These are phyloP conservation scores for Phyllotreta cruciferae DNA, from an alignment of 2,888 invertebrate genomes.

Conservation along the genomic window DNA sequence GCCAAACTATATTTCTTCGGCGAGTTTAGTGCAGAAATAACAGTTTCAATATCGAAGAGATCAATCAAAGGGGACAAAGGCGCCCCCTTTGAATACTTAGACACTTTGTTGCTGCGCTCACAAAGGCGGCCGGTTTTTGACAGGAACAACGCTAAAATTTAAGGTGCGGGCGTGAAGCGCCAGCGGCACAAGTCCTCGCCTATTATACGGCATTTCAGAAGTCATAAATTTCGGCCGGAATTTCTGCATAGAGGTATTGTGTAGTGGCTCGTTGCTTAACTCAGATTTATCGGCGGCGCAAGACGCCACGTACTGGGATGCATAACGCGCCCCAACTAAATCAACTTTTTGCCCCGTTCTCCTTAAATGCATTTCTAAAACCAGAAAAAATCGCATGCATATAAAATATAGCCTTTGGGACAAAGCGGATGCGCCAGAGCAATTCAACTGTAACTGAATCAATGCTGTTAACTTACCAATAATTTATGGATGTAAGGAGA, in stretches of 20 bases:
- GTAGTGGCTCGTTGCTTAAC: constrained; percentile 31
- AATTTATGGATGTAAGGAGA: no score
- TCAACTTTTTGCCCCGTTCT: not conserved
- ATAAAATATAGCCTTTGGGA: no score
- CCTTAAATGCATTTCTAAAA: no score
- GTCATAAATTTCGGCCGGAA: constrained; percentile 34
- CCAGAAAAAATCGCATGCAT: not conserved
- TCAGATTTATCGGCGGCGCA: constrained; percentile 30
- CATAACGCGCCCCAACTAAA: constrained; percentile 15
- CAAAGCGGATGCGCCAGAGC: no score
- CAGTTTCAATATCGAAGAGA: constrained; percentile 33
- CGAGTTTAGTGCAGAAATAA: constrained; percentile 17
- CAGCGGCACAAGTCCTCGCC: constrained; percentile 32
- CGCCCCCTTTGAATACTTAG: constrained; percentile 26
- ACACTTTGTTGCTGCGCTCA: constrained; percentile 26
- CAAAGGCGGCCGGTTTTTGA: constrained; percentile 30
- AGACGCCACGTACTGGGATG: constrained; percentile 17
- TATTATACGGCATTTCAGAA: constrained; percentile 33
- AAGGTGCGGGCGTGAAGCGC: constrained; percentile 35
- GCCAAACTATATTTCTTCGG: constrained; percentile 22
- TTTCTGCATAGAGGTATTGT: constrained; percentile 39
- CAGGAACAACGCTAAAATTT: constrained; percentile 35
- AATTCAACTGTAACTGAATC: no score
- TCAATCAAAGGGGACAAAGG: constrained; percentile 31
- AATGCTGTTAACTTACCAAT: no score